Base-by-base conservation (phyloP, 2,113 vertebrate species). In the Morone saxatilis region DNA sequence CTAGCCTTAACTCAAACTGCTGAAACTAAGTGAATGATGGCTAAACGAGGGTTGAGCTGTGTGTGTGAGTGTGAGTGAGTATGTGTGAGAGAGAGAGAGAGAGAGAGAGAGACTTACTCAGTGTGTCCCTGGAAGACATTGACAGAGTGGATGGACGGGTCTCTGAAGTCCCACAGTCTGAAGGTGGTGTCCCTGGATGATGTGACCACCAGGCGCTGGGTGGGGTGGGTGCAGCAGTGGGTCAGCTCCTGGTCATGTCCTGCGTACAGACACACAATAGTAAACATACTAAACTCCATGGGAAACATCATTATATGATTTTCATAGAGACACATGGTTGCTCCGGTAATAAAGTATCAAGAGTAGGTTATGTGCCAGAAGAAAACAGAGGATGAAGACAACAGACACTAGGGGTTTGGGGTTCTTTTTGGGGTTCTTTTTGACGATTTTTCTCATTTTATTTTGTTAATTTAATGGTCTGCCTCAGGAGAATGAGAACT, bases 101-200 rank as follows among this genome's bases (percentile, higher is more conserved):
- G 31, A 36, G 61, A 5, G 14, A 1, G 14, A 61, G 1, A 1
- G 48, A 97, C 98, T 97, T 92, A 99, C 98, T 99, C 98, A 0
- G 98, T 99, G 95, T 99, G 98, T 81, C 98, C 98, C 95, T 99
- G 98, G 94, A 99, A 99, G 90, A 99, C 98, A 75, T 99, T 99
- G 92, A 99, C 98, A 4, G 98, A 99, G 96, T 99, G 98, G 93
- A 99, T 99, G 91, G 98, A 98, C 72, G 98, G 98, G 93, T 99
- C 98, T 95, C 98, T 97, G 95, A 99, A 99, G 94, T 99, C 98
- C 98, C 98, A 99, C 45, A 99, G 96, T 4, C 98, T 97, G 91
- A 99, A 99, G 80, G 98, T 99, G 83, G 98, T 99, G 93, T 99
- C 98, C 1, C 98, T 96, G 41, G 98, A 99, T 0, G 98, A 98